Conservation (phyloP, 1,140 invertebrate species). For the Rhopalosiphum maidis region DNA sequence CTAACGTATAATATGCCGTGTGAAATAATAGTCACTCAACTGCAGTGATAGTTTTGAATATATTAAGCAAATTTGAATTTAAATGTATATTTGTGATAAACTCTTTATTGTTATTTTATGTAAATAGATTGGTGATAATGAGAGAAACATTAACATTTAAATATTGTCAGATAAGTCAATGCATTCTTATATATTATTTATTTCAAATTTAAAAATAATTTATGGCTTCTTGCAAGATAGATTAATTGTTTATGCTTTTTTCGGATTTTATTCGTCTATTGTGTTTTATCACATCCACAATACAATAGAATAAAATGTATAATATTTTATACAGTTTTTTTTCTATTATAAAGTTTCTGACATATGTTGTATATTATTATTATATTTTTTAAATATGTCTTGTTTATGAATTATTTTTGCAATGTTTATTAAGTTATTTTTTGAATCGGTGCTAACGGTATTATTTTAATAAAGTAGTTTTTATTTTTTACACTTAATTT, state of each 20-base stretch:
- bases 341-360: not conserved
- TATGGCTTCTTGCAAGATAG: not conserved
- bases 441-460: not conserved
- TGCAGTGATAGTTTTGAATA: no score
- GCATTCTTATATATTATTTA: not conserved
- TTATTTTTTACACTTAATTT: not conserved
- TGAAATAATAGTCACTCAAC: no score
- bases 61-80: not conserved
- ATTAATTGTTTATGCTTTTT: not conserved
- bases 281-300: not conserved
- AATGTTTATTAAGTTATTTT: not conserved
- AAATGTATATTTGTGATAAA: not conserved
- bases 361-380: not conserved
- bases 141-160: not conserved
- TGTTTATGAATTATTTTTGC: not conserved
- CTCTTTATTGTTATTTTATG: not conserved
- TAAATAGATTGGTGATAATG: not conserved
- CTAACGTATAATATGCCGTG: no score
- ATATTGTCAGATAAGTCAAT: not conserved
- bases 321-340: constrained; percentile 15
- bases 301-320: constrained; percentile 17
- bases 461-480: not conserved
- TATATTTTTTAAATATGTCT: not conserved
- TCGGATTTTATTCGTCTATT: not conserved
- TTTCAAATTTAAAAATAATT: not conserved